Evolutionary conservation across 2,113 vertebrate genomes (phyloP), one percentile per base, ranked within the genome.

Genomic region (Struthio camelus): DNA sequence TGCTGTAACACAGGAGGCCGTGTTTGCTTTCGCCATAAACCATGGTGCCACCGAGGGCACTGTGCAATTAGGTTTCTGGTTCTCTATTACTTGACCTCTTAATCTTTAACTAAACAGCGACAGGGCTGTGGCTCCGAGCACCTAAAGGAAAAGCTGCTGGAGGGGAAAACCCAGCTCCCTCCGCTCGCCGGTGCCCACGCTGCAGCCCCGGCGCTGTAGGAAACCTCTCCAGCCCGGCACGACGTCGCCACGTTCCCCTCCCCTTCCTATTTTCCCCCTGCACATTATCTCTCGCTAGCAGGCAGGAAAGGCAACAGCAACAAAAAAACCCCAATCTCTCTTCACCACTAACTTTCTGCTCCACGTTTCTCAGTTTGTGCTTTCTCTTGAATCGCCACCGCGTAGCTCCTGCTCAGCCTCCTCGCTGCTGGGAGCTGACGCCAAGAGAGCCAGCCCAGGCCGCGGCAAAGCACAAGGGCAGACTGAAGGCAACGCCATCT

Each of bases 71-170:
- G 51, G 58, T 78, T 90, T 89, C 77, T 94, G 59, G 51, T 83
- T 72, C 90, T 83, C 54, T 53, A 9, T 90, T 88, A 77, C 62
- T 72, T 42, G 71, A 75, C 61, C 54, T 94, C 48, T 94, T 89
- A 96, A 97, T 96, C 73, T 95, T 96, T 97, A 97, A 97, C 95
- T 66, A 78, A 92, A 66, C 50, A 90, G 75, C 40, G 65, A 51
- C 24, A 66, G 58, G 34, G 44, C 56, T 36, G 28, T 6, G 28
- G 53, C 89, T 93, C 34, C 51, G 66, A 40, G 66, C 61, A 50
- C 34, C 86, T 7, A 56, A n/a, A 72, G 15, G 59, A 48, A 85
- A 73, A 34, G 18, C 2, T 19, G 56, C 54, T 30, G 0, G 67
- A 69, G 16, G 10, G 50, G 66, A 80, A 90, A 83, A 34, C 27